Evolutionary conservation across 1,140 invertebrate species (phyloP), one percentile per base, ranked within the genome.

Genomic region (Diploscapter pachys): DNA sequence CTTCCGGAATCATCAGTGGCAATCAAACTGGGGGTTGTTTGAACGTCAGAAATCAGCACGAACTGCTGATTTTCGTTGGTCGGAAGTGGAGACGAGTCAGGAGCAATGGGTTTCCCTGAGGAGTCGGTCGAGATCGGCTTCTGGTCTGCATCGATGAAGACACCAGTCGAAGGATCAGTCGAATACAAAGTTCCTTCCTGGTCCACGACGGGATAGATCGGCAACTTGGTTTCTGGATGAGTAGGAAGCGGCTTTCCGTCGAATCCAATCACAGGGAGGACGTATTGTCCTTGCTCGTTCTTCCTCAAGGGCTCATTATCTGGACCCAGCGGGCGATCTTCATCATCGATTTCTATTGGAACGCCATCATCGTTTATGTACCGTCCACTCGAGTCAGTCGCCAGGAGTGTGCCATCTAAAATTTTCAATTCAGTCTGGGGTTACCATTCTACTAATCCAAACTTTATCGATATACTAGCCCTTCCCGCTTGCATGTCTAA

Each of bases 231-330:
- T 8, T 8, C 56, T 8, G 54, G 55, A 48, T 81, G 63, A 4
- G 80, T 81, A 57, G 76, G 72, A 56, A 81, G 55, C 4, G 68
- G 65, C 6, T 63, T 68, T 50, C 78, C 80, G 56, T 81, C 80
- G 3, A 67, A 53, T 62, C 74, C 68, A 63, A 81, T 51, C 59
- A 80, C 71, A 8, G 79, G 79, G 31, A 68, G 52, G 9, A 79
- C 51, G 31, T 52, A 65, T 13, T 70, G 55, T 54, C 64, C 68
- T 31, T 55, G 8, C 31, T 8, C 6, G 54, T 78, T 74, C n/a
- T 73, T 78, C 31, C 73, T 73, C 13, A 78, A 74, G n/a, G 71
- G 69, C 2, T 55, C 54, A 56, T 74, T 74, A 69, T 78, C 74
- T 8, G 63, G 59, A 2, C 78, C 78, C n/a, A 78, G 54, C n/a